Evolutionary conservation across 2,113 vertebrate genomes (phyloP).

Genomic region (Atherinomorus stipes): DNA sequence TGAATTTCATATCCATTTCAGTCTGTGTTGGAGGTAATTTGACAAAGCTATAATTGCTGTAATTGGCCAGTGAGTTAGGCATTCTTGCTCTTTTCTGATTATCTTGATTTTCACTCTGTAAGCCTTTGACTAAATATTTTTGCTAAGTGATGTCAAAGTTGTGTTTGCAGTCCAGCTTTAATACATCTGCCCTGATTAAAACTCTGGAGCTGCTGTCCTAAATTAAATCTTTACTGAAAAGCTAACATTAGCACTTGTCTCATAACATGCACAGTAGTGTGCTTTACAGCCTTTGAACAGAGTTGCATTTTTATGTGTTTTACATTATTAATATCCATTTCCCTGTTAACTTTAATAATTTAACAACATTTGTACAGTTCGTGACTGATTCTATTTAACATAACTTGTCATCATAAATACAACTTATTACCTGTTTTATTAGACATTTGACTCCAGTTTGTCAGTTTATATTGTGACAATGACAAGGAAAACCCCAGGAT

Average conservation of each 20-base stretch:
- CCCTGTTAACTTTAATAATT: slow-evolving; percentile 50
- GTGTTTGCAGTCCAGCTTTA: slow-evolving; percentile 21
- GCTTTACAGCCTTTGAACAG: too few species aligned
- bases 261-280: too few species aligned
- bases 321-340: slow-evolving; percentile 56
- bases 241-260: too few species aligned
- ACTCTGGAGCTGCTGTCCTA: too few species aligned
- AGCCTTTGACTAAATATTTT: slow-evolving; percentile 5
- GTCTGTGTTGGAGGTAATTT: not conserved
- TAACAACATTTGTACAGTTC: slow-evolving; percentile 38
- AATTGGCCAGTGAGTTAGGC: not conserved
- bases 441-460: too few species aligned
- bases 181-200: slow-evolving; percentile 32
- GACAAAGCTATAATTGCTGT: too few species aligned
- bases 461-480: too few species aligned
- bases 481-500: too few species aligned
- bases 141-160: slow-evolving; percentile 24
- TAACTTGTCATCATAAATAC: slow-evolving; percentile 6
- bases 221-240: too few species aligned
- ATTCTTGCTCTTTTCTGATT: slow-evolving; percentile 1
- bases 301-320: not conserved
- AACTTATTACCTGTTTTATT: too few species aligned
- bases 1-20: too few species aligned
- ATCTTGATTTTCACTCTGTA: not conserved
- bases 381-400: slow-evolving; percentile 39